These are phyloP conservation scores for Cepphus grylle DNA, from an alignment of 2,113 vertebrate species.

Conservation along the genomic window DNA sequence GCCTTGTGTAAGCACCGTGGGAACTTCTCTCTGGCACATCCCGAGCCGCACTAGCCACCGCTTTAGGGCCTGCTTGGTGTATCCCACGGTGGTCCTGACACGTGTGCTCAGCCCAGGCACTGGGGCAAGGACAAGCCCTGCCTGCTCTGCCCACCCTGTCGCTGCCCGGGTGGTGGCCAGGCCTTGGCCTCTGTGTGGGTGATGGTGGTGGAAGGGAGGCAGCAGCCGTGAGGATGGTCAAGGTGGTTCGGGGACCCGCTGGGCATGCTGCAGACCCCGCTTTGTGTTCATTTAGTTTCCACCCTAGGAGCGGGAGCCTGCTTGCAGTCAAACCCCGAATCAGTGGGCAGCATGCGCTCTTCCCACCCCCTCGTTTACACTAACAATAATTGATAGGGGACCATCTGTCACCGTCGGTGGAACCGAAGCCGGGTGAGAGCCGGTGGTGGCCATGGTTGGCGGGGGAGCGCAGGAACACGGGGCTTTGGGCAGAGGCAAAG, in stretches of 20 bases:
- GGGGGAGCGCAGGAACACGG: not conserved
- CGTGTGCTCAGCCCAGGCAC: rapidly evolving
- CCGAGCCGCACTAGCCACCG: rapidly evolving
- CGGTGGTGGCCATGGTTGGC: not conserved
- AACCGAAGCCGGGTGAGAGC: not conserved
- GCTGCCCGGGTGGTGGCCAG: rapidly evolving
- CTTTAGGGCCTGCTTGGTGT: not conserved
- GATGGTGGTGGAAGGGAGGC: not conserved
- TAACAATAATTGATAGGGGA: not conserved
- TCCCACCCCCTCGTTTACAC: not conserved
- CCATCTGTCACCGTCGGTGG: not conserved
- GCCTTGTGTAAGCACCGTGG: not conserved
- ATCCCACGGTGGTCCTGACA: rapidly evolving
- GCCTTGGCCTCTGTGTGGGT: not conserved
- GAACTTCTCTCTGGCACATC: rapidly evolving
- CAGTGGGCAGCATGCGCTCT: not conserved
- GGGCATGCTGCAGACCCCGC: no score
- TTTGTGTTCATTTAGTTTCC: not conserved
- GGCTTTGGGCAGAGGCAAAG: not conserved
- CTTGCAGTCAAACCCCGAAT: not conserved
- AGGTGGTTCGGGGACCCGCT: not conserved
- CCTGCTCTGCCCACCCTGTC: not conserved
- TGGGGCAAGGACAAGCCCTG: not conserved
- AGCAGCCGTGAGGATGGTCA: not conserved
- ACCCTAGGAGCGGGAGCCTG: not conserved